Evolutionary conservation across 1,140 invertebrate species (phyloP).

Genomic region (Scaptodrosophila lebanonensis): DNA sequence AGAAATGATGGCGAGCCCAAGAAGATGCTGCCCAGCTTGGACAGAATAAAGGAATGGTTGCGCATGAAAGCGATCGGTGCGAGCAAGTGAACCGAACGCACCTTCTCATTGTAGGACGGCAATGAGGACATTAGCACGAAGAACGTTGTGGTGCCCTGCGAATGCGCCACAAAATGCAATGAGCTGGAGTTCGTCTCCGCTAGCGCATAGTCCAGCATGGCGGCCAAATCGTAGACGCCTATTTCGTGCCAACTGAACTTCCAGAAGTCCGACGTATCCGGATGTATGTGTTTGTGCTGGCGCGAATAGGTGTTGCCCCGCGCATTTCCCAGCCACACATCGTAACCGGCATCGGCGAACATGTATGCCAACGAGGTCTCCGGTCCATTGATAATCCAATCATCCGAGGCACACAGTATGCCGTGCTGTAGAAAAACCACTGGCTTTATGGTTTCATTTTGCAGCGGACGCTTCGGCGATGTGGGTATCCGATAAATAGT

Average conservation of each 20-base stretch:
- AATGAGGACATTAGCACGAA: slow-evolving; percentile 79
- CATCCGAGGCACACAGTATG: slow-evolving; percentile 84
- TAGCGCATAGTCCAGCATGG: slow-evolving; percentile 83
- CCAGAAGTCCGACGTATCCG: slow-evolving; percentile 80
- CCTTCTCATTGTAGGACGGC: slow-evolving; percentile 81
- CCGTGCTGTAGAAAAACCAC: slow-evolving; percentile 87
- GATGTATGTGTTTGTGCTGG: slow-evolving; percentile 80
- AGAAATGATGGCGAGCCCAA: slow-evolving; percentile 63
- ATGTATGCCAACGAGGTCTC: slow-evolving; percentile 79
- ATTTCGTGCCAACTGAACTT: slow-evolving; percentile 84
- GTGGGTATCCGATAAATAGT: slow-evolving; percentile 78
- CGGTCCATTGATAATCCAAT: slow-evolving; percentile 85
- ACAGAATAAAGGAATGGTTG: slow-evolving; percentile 78
- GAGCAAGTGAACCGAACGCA: slow-evolving; percentile 79
- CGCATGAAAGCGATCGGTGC: slow-evolving; percentile 80
- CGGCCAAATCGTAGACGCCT: slow-evolving; percentile 83
- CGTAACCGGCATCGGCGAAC: slow-evolving; percentile 85
- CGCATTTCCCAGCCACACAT: slow-evolving; percentile 82
- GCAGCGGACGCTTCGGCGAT: slow-evolving; percentile 46
- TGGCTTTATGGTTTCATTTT: slow-evolving; percentile 27
- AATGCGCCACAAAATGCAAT: slow-evolving; percentile 83
- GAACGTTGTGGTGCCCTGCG: slow-evolving; percentile 80
- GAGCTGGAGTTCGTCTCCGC: slow-evolving; percentile 78
- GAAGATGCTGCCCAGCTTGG: slow-evolving; percentile 69
- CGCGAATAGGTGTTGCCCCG: slow-evolving; percentile 83